Evolutionary conservation across 1,140 invertebrate species (phyloP).

Genomic region (Cylas formicarius): DNA sequence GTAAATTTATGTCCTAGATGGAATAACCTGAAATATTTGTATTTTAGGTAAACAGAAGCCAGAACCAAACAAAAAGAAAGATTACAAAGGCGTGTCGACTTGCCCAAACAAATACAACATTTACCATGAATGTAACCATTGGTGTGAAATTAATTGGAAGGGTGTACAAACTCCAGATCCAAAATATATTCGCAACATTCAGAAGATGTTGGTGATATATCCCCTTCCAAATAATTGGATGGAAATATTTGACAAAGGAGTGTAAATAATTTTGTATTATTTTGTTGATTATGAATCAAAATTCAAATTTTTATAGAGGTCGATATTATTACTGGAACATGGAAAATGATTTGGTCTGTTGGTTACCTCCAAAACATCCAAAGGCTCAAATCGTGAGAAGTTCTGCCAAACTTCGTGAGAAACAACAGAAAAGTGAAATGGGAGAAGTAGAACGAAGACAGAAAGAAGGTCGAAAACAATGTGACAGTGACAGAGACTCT

Average conservation of each 20-base stretch:
- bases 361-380: slow-evolving; percentile 91
- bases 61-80: slow-evolving; percentile 43
- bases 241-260: slow-evolving; percentile 86
- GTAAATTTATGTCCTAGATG: slow-evolving; percentile 53
- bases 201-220: slow-evolving; percentile 77
- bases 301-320: slow-evolving; percentile 48
- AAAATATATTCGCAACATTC: slow-evolving; percentile 67
- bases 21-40: slow-evolving; percentile 30
- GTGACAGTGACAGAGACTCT: slow-evolving; percentile 19
- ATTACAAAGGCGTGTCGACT: slow-evolving; percentile 58
- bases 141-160: slow-evolving; percentile 85
- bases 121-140: slow-evolving; percentile 85
- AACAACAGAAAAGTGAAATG: slow-evolving; percentile 34
- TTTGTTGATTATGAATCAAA: slow-evolving; percentile 5
- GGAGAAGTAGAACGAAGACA: slow-evolving; percentile 25
- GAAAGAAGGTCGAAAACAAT: slow-evolving; percentile 18
- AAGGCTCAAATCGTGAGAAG: slow-evolving; percentile 71
- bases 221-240: slow-evolving; percentile 89
- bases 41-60: slow-evolving; percentile 30
- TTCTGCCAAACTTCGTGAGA: slow-evolving; percentile 73
- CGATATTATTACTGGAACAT: slow-evolving; percentile 94
- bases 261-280: slow-evolving; percentile 45
- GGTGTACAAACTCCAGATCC: slow-evolving; percentile 62
- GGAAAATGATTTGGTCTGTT: slow-evolving; percentile 85
- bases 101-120: slow-evolving; percentile 97